phyloP scores from a whole-genome alignment of 2,888 invertebrate genomes.

The Priapulus caudatus region DNA sequence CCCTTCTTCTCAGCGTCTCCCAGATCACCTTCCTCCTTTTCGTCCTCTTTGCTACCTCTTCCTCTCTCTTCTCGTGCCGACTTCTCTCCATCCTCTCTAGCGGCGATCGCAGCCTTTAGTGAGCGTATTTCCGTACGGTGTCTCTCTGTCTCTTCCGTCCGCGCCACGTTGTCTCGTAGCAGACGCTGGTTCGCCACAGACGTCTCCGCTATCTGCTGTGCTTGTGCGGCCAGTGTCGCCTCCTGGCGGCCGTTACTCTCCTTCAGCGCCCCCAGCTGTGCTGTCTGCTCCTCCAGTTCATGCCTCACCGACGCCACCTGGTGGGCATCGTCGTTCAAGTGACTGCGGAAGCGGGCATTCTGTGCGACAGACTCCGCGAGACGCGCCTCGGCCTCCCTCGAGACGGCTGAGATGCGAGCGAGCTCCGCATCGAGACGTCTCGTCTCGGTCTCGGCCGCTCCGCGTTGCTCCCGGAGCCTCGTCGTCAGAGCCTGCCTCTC shows the following conservation, averaged over 20 bases:
- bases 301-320: constrained; percentile 20
- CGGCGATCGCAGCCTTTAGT: constrained; percentile 18
- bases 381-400: no score
- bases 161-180: constrained; percentile 15
- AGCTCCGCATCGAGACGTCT: constrained; percentile 22
- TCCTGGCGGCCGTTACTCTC: no score
- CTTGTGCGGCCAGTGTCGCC: no score
- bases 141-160: constrained; percentile 11
- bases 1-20: no score
- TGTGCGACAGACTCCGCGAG: no score
- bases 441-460: constrained; percentile 21
- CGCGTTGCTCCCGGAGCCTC: constrained; percentile 24
- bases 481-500: constrained; percentile 20
- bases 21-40: no score
- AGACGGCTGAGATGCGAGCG: no score
- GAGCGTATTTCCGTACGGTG: constrained; percentile 17
- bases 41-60: no score
- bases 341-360: no score
- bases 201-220: constrained; percentile 21
- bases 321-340: no score
- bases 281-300: constrained; percentile 21
- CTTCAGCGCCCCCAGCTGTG: constrained; percentile 19
- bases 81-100: no score
- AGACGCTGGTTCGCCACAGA: constrained; percentile 20
- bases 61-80: no score